Evolutionary conservation across 1,140 invertebrate species (phyloP), one percentile per base, ranked within the genome.

Genomic region (Drepana arcuata): DNA sequence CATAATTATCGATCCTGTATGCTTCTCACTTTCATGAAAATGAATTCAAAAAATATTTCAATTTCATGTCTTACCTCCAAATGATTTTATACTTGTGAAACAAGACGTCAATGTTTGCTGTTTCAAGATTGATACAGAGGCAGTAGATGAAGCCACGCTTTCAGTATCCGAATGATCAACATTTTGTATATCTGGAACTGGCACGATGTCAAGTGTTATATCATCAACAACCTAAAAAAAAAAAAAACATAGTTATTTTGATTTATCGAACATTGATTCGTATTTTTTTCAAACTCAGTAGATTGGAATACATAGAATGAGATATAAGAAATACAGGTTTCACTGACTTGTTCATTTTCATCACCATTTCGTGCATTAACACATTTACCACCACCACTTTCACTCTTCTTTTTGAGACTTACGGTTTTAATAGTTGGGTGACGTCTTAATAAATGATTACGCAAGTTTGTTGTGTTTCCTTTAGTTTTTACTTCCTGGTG

Each of bases 371-470:
- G 36, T 35, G 13, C 43, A 35, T 46, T 40, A 46, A 14, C 30
- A 46, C 31, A 46, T 37, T 45, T 37, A 37, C 34, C 34, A 37
- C 41, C 29, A 40, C 10, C 16, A 32, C 37, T 29, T 14, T 31
- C 28, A 40, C 34, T 44, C 12, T 37, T 32, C 45, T 42, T 48
- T 42, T 42, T 41, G n/a, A 28, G 34, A 48, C 39, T 48, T 48
- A 48, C 35, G 15, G 39, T 42, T 14, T 48, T 11, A 48, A 48
- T 42, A 25, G 25, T 38, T 41, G 45, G 39, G 38, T 48, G 45
- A 11, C 45, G 39, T 48, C 45, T 42, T 42, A 48, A 38, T 25
- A 48, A 48, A 30, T 48, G 45, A 42, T 48, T 42, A n/a, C 45
- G 45, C 34, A 42, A 48, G 26, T 48, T 48, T 29, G 45, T 48